Percentiles rank a stretch among this genome's conserved stretches.
These are phyloP conservation scores for Anadara kagoshimensis DNA, from an alignment of 1,140 invertebrate species.

Conservation along the genomic window DNA sequence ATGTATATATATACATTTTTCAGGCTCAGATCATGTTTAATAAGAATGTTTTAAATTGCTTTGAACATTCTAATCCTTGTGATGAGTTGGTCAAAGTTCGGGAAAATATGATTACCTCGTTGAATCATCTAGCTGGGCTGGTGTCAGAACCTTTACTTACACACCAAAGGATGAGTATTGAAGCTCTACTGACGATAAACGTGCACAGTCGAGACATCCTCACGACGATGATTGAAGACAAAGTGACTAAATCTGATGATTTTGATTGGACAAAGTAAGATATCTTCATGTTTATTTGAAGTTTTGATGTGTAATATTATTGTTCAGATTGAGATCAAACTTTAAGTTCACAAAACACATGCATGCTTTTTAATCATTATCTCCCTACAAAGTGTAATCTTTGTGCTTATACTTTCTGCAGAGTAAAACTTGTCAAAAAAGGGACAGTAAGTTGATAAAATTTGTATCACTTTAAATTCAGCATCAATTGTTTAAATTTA, in stretches of 20 bases:
- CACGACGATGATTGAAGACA: conserved; percentile 80
- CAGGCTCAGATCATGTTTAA: conserved; percentile 73
- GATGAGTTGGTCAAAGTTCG: conserved; percentile 50
- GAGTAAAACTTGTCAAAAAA: too few species aligned
- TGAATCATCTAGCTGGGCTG: conserved; percentile 64
- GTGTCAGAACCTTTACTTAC: conserved; percentile 58
- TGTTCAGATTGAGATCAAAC: too few species aligned
- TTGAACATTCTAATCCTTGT: conserved; percentile 49
- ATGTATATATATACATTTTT: conserved; percentile 21
- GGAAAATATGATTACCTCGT: conserved; percentile 59
- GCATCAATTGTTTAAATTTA: too few species aligned
- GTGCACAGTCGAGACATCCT: conserved; percentile 90
- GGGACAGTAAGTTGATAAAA: too few species aligned
- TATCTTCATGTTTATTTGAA: not conserved
- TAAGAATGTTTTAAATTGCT: conserved; percentile 64
- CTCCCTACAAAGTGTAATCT: too few species aligned
- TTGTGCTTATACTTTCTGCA: too few species aligned
- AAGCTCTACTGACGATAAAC: conserved; percentile 90
- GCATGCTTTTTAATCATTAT: too few species aligned
- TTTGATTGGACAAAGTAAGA: conserved; percentile 73
- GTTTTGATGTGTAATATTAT: too few species aligned
- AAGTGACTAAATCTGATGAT: conserved; percentile 64
- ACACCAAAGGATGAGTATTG: conserved; percentile 76
- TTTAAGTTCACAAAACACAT: too few species aligned
- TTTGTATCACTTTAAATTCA: too few species aligned